phyloP scores from a whole-genome alignment of 2,888 invertebrate genomes.

The Trichopria drosophilae region DNA sequence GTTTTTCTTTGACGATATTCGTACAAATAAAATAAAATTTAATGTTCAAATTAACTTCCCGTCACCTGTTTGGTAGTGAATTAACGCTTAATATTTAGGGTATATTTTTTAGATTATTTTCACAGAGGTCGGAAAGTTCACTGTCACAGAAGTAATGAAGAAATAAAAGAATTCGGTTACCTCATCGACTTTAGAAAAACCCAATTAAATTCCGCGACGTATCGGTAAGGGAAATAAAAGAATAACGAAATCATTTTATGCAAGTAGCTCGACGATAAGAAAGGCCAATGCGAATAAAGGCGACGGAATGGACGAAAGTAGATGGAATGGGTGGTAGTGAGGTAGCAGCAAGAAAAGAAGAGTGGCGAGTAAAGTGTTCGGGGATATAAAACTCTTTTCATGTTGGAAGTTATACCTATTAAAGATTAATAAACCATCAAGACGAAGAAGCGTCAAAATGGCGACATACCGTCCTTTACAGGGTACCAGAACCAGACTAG shows the following conservation, averaged over 20 bases:
- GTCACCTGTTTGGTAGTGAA: too few relatives aligned
- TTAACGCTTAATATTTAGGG: too few relatives aligned
- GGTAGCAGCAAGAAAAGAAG: slow-evolving; percentile 29
- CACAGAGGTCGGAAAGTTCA: too few relatives aligned
- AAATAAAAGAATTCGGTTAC: too few relatives aligned
- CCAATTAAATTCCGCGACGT: slow-evolving; percentile 33
- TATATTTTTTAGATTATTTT: too few relatives aligned
- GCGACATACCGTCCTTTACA: slow-evolving; percentile 24
- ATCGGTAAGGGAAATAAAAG: slow-evolving; percentile 1
- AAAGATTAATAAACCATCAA: slow-evolving; percentile 54
- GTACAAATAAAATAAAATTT: too few relatives aligned
- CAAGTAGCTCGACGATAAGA: slow-evolving; percentile 20
- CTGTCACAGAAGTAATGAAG: too few relatives aligned
- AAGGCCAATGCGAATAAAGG: slow-evolving; percentile 11
- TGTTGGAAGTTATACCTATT: slow-evolving; percentile 51
- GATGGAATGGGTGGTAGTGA: slow-evolving; percentile 16
- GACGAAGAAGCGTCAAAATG: slow-evolving; percentile 46
- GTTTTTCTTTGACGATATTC: too few relatives aligned
- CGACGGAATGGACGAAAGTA: neutral
- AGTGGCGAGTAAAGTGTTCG: slow-evolving; percentile 43
- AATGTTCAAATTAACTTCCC: too few relatives aligned
- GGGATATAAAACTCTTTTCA: slow-evolving; percentile 50
- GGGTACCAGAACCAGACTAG: too few relatives aligned
- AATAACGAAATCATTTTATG: slow-evolving; percentile 42
- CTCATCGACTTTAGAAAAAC: too few relatives aligned